A percentile compares a stretch with the other conserved stretches of the same genome.
phyloP scores from a whole-genome alignment of 2,113 vertebrate genomes.

The Engystomops pustulosus region DNA sequence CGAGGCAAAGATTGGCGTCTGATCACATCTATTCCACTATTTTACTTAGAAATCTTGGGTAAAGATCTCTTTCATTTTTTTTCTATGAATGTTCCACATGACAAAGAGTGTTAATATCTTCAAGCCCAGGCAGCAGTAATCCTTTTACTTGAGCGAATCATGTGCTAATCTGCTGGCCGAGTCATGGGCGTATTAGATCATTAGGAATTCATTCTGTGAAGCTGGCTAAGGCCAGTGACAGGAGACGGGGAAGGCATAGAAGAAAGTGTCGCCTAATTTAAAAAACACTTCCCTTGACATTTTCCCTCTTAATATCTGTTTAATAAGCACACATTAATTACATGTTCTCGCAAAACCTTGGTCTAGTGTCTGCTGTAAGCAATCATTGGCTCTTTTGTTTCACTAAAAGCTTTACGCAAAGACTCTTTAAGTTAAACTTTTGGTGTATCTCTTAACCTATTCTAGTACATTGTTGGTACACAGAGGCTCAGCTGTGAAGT shows the following conservation, averaged over 20 bases:
- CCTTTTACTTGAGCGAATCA: slow-evolving; percentile 73
- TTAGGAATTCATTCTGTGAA: slow-evolving; percentile 75
- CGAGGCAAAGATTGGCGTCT: background rate
- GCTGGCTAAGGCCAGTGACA: slow-evolving; percentile 67
- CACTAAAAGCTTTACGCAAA: background rate
- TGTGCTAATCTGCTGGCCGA: slow-evolving; percentile 78
- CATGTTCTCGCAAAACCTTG: background rate
- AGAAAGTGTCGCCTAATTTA: slow-evolving; percentile 42
- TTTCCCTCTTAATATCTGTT: slow-evolving; percentile 22
- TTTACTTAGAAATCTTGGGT: slow-evolving; percentile 35
- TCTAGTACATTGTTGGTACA: background rate
- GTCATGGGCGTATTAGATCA: slow-evolving; percentile 72
- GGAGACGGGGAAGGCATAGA: slow-evolving; percentile 59
- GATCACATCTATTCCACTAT: slow-evolving; percentile 16
- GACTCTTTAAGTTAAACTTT: background rate
- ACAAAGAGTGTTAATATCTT: slow-evolving; percentile 77
- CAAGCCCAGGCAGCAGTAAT: slow-evolving; percentile 73
- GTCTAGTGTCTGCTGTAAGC: background rate
- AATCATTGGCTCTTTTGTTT: background rate
- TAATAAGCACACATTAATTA: slow-evolving; percentile 39
- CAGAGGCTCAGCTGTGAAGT: no score
- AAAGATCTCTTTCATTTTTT: slow-evolving; percentile 45
- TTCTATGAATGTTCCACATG: slow-evolving; percentile 61
- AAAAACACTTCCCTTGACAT: slow-evolving; percentile 22
- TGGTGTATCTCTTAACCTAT: background rate